Conservation (phyloP, 64 coral and sea anemone species). For the Pocillopora damicornis region DNA sequence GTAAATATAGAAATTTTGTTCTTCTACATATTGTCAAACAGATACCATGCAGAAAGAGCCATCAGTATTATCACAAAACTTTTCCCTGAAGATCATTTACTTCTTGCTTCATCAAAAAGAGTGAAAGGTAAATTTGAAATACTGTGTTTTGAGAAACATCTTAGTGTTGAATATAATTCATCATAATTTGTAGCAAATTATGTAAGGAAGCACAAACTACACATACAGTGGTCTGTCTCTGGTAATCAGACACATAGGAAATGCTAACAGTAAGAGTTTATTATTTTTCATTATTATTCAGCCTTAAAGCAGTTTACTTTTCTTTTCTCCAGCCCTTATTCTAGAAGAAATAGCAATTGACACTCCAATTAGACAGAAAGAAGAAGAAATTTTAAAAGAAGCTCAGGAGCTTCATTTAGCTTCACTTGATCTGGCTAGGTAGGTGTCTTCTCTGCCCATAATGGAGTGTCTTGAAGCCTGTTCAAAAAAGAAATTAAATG, state of each 20-base stretch:
- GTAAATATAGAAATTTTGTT: neutral
- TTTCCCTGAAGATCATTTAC: slow-evolving; percentile 87
- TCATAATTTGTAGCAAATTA: no score
- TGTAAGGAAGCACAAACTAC: no score
- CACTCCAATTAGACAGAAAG: slow-evolving; percentile 60
- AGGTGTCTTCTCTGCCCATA: neutral
- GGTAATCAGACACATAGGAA: neutral
- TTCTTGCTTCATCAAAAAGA: slow-evolving; percentile 94
- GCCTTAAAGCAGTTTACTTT: no score
- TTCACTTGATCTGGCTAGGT: slow-evolving; percentile 92
- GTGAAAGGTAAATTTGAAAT: slow-evolving; percentile 69
- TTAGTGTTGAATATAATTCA: no score
- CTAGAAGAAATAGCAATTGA: slow-evolving; percentile 98
- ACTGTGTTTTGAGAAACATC: neutral
- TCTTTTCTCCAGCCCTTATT: slow-evolving; percentile 65
- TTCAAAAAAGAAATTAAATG: no score
- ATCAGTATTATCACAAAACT: slow-evolving; percentile 89
- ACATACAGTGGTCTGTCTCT: no score
- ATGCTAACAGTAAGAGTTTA: no score
- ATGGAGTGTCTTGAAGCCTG: no score
- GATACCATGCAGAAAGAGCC: slow-evolving; percentile 81
- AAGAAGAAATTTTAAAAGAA: slow-evolving; percentile 80
- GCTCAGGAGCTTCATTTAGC: slow-evolving; percentile 89
- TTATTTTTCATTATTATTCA: no score
- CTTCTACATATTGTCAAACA: neutral